Evolutionary conservation across 2,888 invertebrate species (phyloP), one percentile per base, ranked within the genome.

Genomic region (Deilephila porcellus): DNA sequence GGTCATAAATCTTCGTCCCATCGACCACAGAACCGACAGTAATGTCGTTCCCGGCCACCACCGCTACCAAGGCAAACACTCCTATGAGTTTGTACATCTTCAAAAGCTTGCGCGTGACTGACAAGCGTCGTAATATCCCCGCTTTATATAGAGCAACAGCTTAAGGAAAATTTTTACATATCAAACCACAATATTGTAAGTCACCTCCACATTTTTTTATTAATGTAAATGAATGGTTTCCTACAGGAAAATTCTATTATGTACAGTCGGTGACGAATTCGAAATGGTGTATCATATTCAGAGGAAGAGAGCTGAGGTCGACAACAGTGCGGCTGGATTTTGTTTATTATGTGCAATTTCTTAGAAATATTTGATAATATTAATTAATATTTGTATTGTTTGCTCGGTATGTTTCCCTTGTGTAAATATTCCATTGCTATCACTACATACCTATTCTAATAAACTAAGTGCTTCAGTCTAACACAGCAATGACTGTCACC

Each of bases 171-270:
- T 82, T 83, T 84, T 83, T 80, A 78, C 79, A 80, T 74, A 71
- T 78, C 72, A 83, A 82, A 86, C 86, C 85, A 88, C 83, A 81
- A 76, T 76, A 78, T 80, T 79, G 81, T 82, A 82, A 85, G 83
- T 87, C 85, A 86, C 77, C 79, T 81, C 62, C 71, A 76, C 83
- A 82, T 86, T 85, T 87, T 67, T 86, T 89, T 89, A 86, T 85
- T 87, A 82, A 80, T 83, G 84, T 84, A 81, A 71, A 83, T 83
- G 85, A 84, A 85, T 80, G 81, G 82, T 87, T 90, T 91, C 92
- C 91, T 91, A 84, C 86, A 92, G 93, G 93, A 92, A 93, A 93
- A 90, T 81, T 52, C 34, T 52, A 73, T 74, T 78, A 64, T 53
- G 82, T 86, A 86, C 85, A 84, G 82, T 84, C 84, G 82, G 77